Conservation (phyloP, 2,888 invertebrate species). For the Xylocampa areola region DNA sequence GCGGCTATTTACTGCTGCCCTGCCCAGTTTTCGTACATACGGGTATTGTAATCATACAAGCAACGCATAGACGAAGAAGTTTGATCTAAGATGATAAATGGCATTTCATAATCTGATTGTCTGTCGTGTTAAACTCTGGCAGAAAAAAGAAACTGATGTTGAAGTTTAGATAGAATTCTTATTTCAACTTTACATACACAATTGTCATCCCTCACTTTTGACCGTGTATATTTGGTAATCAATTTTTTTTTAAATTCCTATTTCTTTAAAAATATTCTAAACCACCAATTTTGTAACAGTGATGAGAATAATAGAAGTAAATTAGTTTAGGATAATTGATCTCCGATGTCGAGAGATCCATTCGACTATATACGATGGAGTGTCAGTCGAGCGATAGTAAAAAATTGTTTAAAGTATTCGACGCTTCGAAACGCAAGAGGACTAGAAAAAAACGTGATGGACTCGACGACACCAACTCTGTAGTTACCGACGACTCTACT, state of each 20-base stretch:
- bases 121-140: slow-evolving; percentile 51
- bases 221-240: slow-evolving; percentile 74
- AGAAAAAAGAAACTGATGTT: slow-evolving; percentile 45
- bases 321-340: slow-evolving; percentile 63
- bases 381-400: slow-evolving; percentile 83
- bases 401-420: slow-evolving; percentile 83
- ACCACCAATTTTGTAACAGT: slow-evolving; percentile 56
- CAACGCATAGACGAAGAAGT: too few species aligned
- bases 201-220: slow-evolving; percentile 68
- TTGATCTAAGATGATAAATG: too few species aligned
- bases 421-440: slow-evolving; percentile 77
- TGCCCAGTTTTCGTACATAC: too few species aligned
- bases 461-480: slow-evolving; percentile 73
- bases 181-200: slow-evolving; percentile 73
- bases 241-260: slow-evolving; percentile 69
- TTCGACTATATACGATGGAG: slow-evolving; percentile 78
- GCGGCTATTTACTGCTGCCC: too few species aligned
- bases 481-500: slow-evolving; percentile 77
- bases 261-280: slow-evolving; percentile 61
- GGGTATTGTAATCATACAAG: too few species aligned
- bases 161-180: slow-evolving; percentile 62
- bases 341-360: slow-evolving; percentile 72
- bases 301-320: slow-evolving; percentile 65
- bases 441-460: slow-evolving; percentile 75
- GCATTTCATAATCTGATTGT: neutral